Conservation (phyloP, 2,888 invertebrate species). For the Oegoconia quadripuncta region DNA sequence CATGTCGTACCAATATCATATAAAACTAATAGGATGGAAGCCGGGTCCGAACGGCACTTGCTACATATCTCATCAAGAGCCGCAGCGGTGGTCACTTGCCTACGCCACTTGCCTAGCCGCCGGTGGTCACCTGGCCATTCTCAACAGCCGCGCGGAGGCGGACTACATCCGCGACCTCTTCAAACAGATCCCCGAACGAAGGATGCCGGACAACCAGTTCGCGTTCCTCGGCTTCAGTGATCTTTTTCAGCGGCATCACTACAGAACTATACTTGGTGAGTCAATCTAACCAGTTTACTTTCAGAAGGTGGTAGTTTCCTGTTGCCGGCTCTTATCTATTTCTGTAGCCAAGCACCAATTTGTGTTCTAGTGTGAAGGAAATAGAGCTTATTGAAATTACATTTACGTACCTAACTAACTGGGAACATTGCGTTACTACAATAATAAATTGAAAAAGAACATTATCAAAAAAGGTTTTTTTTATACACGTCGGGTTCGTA, state of each 20-base stretch:
- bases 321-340: no score
- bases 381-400: no score
- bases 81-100: constrained; percentile 43
- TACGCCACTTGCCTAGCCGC: constrained; percentile 38
- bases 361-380: no score
- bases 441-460: no score
- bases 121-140: constrained; percentile 40
- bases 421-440: no score
- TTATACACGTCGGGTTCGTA: no score
- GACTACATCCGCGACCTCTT: neutral
- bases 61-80: constrained; percentile 39
- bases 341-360: no score
- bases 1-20: neutral
- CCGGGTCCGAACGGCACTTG: constrained; percentile 34
- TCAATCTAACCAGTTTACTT: constrained; percentile 2
- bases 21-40: constrained; percentile 35
- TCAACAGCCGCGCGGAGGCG: constrained; percentile 24
- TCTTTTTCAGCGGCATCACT: constrained; percentile 39
- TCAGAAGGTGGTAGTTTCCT: no score
- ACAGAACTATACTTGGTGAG: constrained; percentile 43
- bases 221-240: constrained; percentile 46
- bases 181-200: constrained; percentile 14
- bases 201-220: constrained; percentile 35
- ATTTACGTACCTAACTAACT: no score
- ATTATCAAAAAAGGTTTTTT: no score